Percentiles rank a stretch among this genome's conserved stretches.
Conservation (phyloP, 1,140 invertebrate genomes). For the Sarcophaga bullata region DNA sequence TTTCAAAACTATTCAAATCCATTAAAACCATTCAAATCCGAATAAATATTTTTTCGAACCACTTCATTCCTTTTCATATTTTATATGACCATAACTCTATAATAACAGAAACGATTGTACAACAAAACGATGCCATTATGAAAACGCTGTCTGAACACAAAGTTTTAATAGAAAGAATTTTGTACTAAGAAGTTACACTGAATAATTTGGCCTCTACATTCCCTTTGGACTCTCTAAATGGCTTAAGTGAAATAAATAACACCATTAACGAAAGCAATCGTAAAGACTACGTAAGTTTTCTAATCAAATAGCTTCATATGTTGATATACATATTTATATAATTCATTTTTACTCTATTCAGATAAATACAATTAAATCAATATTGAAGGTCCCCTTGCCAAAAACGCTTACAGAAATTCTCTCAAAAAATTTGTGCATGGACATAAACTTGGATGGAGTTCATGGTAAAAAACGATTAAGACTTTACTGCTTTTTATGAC, state of each 20-base stretch:
- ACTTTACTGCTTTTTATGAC: slow-evolving; percentile 22
- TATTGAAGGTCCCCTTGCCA: slow-evolving; percentile 4
- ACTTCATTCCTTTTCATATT: not conserved
- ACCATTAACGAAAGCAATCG: not conserved
- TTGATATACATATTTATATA: not conserved
- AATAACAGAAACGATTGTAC: not conserved
- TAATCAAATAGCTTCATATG: not conserved
- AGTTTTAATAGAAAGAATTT: slow-evolving; percentile 11
- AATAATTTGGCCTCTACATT: slow-evolving; percentile 10
- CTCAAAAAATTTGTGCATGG: not conserved
- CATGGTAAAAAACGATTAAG: slow-evolving; percentile 19
- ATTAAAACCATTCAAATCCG: not conserved
- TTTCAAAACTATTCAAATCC: not conserved
- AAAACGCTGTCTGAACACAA: not conserved
- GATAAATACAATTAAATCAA: not conserved
- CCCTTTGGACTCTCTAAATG: not conserved
- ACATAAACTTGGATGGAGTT: slow-evolving; percentile 7
- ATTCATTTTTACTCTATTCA: not conserved
- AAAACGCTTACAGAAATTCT: slow-evolving; percentile 14
- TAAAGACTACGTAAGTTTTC: not conserved
- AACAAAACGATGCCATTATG: slow-evolving; percentile 1
- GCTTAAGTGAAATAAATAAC: not conserved
- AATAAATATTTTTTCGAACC: too few species aligned
- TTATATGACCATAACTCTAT: not conserved
- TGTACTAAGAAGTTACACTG: not conserved